phyloP scores from a whole-genome alignment of 64 coral and sea anemone genomes.

The Actinia tenebrosa region DNA sequence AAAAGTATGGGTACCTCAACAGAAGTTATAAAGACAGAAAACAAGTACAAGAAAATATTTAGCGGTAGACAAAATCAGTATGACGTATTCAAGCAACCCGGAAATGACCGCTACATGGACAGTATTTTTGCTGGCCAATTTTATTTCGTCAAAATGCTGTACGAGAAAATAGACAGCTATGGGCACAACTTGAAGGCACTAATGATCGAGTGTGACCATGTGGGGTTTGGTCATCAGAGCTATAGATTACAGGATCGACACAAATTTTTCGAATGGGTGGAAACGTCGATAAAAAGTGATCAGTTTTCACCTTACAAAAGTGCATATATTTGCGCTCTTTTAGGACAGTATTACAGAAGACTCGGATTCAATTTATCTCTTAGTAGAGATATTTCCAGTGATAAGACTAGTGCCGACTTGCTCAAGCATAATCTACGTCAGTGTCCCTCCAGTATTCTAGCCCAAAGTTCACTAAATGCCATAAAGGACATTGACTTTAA shows the following conservation, averaged over 20 bases:
- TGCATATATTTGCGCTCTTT: conserved; percentile 26
- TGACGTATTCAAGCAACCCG: conserved; percentile 24
- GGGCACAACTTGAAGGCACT: neutral
- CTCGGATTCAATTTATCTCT: neutral
- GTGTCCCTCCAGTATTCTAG: neutral
- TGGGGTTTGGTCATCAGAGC: conserved; percentile 35
- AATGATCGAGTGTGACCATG: conserved; percentile 47
- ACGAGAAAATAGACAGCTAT: neutral
- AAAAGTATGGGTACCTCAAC: neutral
- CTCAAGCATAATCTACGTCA: neutral
- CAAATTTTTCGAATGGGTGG: conserved; percentile 6
- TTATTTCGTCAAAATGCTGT: conserved; percentile 24
- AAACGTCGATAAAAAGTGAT: neutral
- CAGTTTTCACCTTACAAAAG: neutral
- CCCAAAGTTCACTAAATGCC: neutral
- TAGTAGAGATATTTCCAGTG: neutral
- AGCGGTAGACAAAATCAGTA: conserved; percentile 27
- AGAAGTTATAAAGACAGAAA: neutral
- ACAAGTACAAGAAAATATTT: neutral
- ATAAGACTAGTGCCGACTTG: neutral
- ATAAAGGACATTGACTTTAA: conserved; percentile 12
- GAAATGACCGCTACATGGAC: neutral
- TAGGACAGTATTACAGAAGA: conserved; percentile 22
- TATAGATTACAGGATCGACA: neutral
- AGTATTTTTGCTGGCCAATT: conserved; percentile 31